These are phyloP conservation scores for Sceliomorpha sp. DNA, from an alignment of 2,888 invertebrate genomes.

Conservation along the genomic window DNA sequence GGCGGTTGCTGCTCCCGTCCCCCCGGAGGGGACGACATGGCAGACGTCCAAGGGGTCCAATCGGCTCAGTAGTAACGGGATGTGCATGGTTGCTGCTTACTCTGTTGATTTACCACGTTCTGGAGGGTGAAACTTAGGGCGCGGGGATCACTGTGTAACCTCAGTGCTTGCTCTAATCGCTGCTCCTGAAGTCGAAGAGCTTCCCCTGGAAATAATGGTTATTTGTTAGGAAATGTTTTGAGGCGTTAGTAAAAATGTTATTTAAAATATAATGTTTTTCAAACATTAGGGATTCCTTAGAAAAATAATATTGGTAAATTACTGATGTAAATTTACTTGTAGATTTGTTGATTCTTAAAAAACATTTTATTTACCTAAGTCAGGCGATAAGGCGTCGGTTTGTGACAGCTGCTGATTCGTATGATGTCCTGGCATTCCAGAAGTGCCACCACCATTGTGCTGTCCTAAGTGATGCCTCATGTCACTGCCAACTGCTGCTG, in stretches of 20 bases:
- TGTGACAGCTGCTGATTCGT: constrained; percentile 78
- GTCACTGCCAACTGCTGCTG: constrained; percentile 76
- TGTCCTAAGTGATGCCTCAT: constrained; percentile 79
- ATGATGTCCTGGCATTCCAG: constrained; percentile 77
- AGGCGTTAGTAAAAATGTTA: too few species aligned
- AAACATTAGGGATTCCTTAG: too few species aligned
- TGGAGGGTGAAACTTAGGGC: constrained; percentile 88
- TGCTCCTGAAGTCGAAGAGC: constrained; percentile 86
- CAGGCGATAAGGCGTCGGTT: constrained; percentile 75
- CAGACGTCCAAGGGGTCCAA: constrained; percentile 79
- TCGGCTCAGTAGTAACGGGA: constrained; percentile 89
- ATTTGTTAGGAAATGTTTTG: too few species aligned
- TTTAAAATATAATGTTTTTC: too few species aligned
- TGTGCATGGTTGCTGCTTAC: constrained; percentile 86
- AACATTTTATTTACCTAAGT: constrained; percentile 72
- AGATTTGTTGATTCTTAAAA: too few species aligned
- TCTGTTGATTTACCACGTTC: constrained; percentile 82
- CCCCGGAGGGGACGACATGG: constrained; percentile 65
- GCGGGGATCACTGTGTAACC: constrained; percentile 91
- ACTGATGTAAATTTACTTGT: too few species aligned
- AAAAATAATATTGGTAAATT: too few species aligned
- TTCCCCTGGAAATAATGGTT: constrained; percentile 68
- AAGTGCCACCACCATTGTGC: constrained; percentile 76
- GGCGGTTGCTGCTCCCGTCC: constrained; percentile 60
- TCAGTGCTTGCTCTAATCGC: constrained; percentile 89